Evolutionary conservation across 2,888 invertebrate genomes (phyloP).

Genomic region (Loripinus fragilis): DNA sequence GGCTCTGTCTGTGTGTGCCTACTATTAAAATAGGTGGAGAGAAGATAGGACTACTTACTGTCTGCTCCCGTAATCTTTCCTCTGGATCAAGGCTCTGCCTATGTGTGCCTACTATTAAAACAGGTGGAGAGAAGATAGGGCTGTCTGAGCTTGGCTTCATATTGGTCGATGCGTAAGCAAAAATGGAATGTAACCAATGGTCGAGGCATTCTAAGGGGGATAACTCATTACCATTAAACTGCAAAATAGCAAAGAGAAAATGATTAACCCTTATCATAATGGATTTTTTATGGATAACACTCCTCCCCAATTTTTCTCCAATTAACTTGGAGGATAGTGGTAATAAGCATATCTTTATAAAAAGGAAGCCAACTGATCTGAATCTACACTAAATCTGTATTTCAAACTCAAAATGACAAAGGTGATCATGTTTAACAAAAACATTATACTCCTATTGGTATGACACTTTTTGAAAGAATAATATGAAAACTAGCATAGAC

Average conservation of each 20-base stretch:
- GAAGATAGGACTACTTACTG: slow-evolving; percentile 64
- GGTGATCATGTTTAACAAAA: too few relatives aligned
- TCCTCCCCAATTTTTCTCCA: too few relatives aligned
- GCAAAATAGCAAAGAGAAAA: not conserved
- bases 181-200: slow-evolving; percentile 81
- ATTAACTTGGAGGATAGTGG: too few relatives aligned
- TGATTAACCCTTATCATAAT: too few relatives aligned
- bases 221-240: slow-evolving; percentile 56
- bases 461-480: too few relatives aligned
- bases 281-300: too few relatives aligned
- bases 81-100: slow-evolving; percentile 78
- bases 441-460: too few relatives aligned
- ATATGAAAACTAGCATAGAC: too few relatives aligned
- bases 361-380: too few relatives aligned
- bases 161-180: slow-evolving; percentile 79
- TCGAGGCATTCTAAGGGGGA: slow-evolving; percentile 80
- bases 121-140: slow-evolving; percentile 81
- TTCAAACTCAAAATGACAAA: too few relatives aligned
- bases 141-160: slow-evolving; percentile 67
- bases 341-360: too few relatives aligned
- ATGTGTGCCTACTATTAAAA: slow-evolving; percentile 83
- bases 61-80: slow-evolving; percentile 58
- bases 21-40: slow-evolving; percentile 83
- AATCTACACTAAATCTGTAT: too few relatives aligned
- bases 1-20: slow-evolving; percentile 82